A percentile compares a stretch with the other conserved stretches of the same genome.
Evolutionary conservation across 35 echinoderm and acorn worm genomes (phyloP).

Genomic region (Amphiura filiformis): DNA sequence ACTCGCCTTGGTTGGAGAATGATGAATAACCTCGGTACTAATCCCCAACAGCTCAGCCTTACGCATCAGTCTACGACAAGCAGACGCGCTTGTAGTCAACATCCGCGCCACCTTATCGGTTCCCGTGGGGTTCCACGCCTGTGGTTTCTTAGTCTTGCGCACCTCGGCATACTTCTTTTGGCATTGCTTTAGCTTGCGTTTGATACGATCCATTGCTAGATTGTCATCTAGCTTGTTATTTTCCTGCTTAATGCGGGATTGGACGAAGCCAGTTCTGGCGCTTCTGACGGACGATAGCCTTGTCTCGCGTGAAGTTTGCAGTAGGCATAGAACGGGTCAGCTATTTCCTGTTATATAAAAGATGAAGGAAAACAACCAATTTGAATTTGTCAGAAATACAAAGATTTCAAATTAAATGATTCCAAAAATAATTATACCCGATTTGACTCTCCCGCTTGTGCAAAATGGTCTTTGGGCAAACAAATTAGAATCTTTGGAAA

Average conservation of each 20-base stretch:
- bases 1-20: conserved; percentile 14
- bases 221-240: conserved; percentile 39
- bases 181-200: conserved; percentile 37
- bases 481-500: background rate
- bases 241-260: conserved; percentile 55
- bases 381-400: too few relatives aligned
- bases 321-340: conserved; percentile 98
- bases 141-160: conserved; percentile 47
- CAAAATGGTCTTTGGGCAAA: background rate
- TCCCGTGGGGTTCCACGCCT: conserved; percentile 76
- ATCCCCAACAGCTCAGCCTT: conserved; percentile 93
- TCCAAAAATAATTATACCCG: too few relatives aligned
- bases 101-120: conserved; percentile 65
- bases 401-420: too few relatives aligned
- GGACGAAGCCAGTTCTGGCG: conserved; percentile 92
- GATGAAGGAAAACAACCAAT: background rate
- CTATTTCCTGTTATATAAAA: conserved; percentile 86
- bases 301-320: conserved; percentile 97
- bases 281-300: conserved; percentile 69
- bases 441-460: too few relatives aligned
- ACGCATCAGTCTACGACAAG: conserved; percentile 83
- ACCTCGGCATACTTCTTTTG: conserved; percentile 57
- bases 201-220: conserved; percentile 42
- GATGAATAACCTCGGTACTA: conserved; percentile 36
- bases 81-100: conserved; percentile 86